Evolutionary conservation across 2,797 vertebrate genomes (phyloP).

Genomic region (Acridotheres tristis): DNA sequence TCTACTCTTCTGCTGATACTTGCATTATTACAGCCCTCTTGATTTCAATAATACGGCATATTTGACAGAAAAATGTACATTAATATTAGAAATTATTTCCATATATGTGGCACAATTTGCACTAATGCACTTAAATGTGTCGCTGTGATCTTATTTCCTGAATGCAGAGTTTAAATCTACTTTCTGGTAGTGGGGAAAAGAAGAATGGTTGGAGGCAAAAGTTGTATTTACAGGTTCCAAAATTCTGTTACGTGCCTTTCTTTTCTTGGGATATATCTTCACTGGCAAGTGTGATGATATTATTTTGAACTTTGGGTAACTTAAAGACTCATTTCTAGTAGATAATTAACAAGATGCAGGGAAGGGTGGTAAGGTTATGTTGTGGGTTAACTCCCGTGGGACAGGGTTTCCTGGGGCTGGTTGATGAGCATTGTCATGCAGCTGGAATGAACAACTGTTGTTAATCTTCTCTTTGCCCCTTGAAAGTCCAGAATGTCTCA

Average conservation of each 20-base stretch:
- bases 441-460: neutral
- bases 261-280: neutral
- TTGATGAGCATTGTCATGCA: neutral
- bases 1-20: neutral
- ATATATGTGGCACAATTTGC: neutral
- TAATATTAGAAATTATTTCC: neutral
- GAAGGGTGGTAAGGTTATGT: neutral
- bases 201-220: neutral
- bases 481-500: neutral
- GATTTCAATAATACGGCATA: neutral
- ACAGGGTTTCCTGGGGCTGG: neutral
- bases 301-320: neutral
- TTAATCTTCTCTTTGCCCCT: neutral
- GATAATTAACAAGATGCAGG: neutral
- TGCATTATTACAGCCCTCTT: neutral
- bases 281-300: neutral
- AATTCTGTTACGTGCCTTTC: neutral
- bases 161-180: neutral
- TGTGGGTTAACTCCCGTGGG: neutral
- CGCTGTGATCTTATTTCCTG: neutral
- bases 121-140: neutral
- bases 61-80: neutral
- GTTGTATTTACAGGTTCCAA: neutral
- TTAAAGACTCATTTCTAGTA: neutral
- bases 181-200: neutral